Percentiles rank a stretch among this genome's conserved stretches.
phyloP scores from a whole-genome alignment of 2,113 vertebrate species.

The Galemys pyrenaicus region DNA sequence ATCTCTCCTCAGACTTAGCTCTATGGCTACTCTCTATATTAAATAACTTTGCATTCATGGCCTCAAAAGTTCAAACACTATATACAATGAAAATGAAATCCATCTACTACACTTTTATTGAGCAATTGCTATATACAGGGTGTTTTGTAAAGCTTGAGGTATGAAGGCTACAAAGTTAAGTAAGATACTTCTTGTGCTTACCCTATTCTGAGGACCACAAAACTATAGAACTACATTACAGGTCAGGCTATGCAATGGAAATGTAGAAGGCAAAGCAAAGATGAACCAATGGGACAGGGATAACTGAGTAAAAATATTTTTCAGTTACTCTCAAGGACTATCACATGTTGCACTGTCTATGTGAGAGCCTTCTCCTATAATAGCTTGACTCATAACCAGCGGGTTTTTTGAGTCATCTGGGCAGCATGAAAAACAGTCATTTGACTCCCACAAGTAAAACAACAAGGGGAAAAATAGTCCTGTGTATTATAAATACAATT shows the following conservation, averaged over 20 bases:
- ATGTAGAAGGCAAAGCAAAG: background rate
- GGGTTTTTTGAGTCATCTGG: background rate
- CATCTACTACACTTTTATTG: background rate
- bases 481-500: background rate
- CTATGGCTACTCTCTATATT: background rate
- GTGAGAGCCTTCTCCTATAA: background rate
- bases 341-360: background rate
- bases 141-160: background rate
- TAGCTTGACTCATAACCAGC: background rate
- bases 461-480: background rate
- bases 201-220: background rate
- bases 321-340: background rate
- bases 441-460: conserved; percentile 12
- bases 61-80: conserved; percentile 18
- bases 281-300: background rate
- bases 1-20: conserved; percentile 33
- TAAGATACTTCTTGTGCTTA: background rate
- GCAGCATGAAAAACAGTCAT: background rate
- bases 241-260: background rate
- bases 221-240: background rate
- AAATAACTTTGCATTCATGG: conserved; percentile 50
- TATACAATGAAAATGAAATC: background rate
- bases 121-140: background rate
- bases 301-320: background rate
- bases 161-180: background rate